Conservation (phyloP, 2,888 invertebrate species). For the Xestia rhomboidea region DNA sequence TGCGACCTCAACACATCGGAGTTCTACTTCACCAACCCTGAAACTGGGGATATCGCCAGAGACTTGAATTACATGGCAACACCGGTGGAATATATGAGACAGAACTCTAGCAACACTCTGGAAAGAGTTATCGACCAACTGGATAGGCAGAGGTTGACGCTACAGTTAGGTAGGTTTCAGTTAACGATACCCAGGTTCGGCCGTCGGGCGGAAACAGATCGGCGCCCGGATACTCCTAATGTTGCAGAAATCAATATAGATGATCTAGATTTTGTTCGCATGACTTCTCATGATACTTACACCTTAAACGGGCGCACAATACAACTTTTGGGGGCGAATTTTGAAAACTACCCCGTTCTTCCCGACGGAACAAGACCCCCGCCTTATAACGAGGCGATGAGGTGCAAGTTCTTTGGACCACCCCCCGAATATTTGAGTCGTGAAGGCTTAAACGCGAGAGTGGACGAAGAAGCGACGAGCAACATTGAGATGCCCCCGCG, state of each 20-base stretch:
- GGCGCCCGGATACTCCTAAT: conserved; percentile 84
- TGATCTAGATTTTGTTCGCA: conserved; percentile 81
- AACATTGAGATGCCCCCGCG: conserved; percentile 86
- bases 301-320: conserved; percentile 87
- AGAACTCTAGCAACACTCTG: conserved; percentile 73
- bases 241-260: conserved; percentile 83
- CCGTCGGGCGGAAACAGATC: conserved; percentile 67
- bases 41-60: conserved; percentile 70
- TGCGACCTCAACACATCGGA: conserved; percentile 75
- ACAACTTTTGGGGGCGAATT: conserved; percentile 82
- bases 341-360: conserved; percentile 80
- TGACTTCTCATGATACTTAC: conserved; percentile 83
- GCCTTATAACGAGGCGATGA: conserved; percentile 84
- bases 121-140: conserved; percentile 79
- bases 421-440: conserved; percentile 85
- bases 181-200: conserved; percentile 81
- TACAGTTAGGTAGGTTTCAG: conserved; percentile 85
- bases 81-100: conserved; percentile 76
- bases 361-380: conserved; percentile 78
- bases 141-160: conserved; percentile 76
- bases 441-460: conserved; percentile 75
- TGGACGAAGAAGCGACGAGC: conserved; percentile 78
- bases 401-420: conserved; percentile 85
- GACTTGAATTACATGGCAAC: conserved; percentile 81
- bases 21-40: conserved; percentile 75